Conservation (phyloP, 1,140 invertebrate species). For the Pseudomyrmex flavicornis region DNA sequence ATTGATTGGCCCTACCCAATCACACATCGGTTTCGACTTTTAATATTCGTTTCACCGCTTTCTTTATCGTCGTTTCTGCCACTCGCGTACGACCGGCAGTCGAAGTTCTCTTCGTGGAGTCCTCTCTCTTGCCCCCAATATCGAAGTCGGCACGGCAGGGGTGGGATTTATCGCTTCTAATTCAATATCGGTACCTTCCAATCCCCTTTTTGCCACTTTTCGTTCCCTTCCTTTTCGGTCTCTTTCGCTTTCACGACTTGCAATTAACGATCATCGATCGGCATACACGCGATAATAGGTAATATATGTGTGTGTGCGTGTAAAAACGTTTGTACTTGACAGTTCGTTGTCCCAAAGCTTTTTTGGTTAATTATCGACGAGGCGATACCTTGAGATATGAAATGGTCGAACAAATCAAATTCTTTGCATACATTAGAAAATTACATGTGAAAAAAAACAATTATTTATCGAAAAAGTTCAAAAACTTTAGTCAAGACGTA, state of each 20-base stretch:
- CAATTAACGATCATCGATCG: slow-evolving; percentile 75
- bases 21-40: slow-evolving; percentile 82
- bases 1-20: slow-evolving; percentile 28
- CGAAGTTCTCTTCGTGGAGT: slow-evolving; percentile 47
- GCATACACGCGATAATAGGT: slow-evolving; percentile 10
- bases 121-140: slow-evolving; percentile 53
- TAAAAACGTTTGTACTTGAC: not conserved
- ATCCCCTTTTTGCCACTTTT: not conserved
- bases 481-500: no score
- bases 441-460: not conserved
- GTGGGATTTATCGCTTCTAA: slow-evolving; percentile 83
- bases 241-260: slow-evolving; percentile 58
- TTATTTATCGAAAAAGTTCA: not conserved
- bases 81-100: slow-evolving; percentile 36
- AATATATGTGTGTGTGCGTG: no score
- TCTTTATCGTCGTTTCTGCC: slow-evolving; percentile 61
- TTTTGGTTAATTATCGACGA: slow-evolving; percentile 11
- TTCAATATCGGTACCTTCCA: slow-evolving; percentile 76
- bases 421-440: no score
- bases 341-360: not conserved
- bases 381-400: no score
- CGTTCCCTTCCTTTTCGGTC: slow-evolving; percentile 7
- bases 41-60: slow-evolving; percentile 80
- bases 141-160: slow-evolving; percentile 69
- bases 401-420: no score